Percentiles rank a stretch among this genome's conserved stretches.
Evolutionary conservation across 2,797 vertebrate genomes (phyloP).

Genomic region (Tangara arthus): DNA sequence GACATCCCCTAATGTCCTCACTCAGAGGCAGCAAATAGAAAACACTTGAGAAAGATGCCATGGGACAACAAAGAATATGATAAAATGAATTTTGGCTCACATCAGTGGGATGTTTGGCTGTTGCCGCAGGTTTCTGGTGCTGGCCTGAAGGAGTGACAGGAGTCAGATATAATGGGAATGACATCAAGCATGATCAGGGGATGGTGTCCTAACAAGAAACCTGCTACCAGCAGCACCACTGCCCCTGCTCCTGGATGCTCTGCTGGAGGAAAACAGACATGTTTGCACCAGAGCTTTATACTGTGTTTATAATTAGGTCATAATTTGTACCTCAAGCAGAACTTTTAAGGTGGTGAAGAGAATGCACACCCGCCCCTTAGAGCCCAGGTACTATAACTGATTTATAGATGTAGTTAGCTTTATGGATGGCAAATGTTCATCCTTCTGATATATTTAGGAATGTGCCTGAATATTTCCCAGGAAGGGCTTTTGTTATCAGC

Average conservation of each 20-base stretch:
- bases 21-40: neutral
- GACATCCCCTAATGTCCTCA: neutral
- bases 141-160: neutral
- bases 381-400: neutral
- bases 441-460: neutral
- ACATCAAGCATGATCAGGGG: no score
- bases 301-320: neutral
- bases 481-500: constrained; percentile 5
- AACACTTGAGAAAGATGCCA: neutral
- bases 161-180: neutral
- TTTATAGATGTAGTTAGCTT: neutral
- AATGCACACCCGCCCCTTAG: neutral
- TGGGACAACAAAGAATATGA: accelerated
- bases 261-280: neutral
- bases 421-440: neutral
- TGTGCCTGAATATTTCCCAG: neutral
- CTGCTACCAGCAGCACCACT: no score
- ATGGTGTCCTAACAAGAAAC: neutral
- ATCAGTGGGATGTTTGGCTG: neutral
- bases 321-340: neutral
- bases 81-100: neutral
- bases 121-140: neutral
- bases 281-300: neutral
- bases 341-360: neutral
- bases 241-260: neutral